These are phyloP conservation scores for Dicranocentrus wangi DNA, from an alignment of 2,888 invertebrate species.

Conservation along the genomic window DNA sequence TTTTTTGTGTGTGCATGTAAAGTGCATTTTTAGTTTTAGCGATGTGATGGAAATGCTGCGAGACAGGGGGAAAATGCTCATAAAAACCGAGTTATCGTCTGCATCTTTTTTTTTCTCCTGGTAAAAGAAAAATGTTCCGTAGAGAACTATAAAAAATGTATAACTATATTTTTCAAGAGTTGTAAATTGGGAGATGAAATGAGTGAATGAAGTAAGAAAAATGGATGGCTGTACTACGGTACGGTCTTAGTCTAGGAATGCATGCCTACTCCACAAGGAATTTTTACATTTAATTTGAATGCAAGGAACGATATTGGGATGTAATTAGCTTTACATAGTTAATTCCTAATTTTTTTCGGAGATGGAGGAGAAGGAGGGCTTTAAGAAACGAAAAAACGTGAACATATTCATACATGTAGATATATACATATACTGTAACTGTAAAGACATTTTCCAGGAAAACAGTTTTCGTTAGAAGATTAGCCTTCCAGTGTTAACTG, in stretches of 20 bases:
- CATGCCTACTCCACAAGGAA: too few species aligned
- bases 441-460: background rate
- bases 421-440: too few species aligned
- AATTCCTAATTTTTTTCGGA: constrained; percentile 25
- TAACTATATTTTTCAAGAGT: background rate
- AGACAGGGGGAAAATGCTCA: background rate
- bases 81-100: constrained; percentile 32
- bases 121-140: constrained; percentile 24
- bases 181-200: constrained; percentile 39
- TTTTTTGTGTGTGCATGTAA: constrained; percentile 9
- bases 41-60: background rate
- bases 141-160: constrained; percentile 26
- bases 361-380: background rate
- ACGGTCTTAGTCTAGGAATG: too few species aligned
- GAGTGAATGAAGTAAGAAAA: constrained; percentile 19
- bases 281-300: constrained; percentile 8
- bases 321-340: constrained; percentile 41
- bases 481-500: background rate
- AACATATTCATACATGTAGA: background rate
- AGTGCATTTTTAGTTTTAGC: constrained; percentile 16
- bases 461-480: background rate
- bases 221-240: too few species aligned
- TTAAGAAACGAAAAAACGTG: constrained; percentile 4
- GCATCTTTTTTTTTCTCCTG: background rate
- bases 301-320: constrained; percentile 19